Evolutionary conservation across 2,888 invertebrate species (phyloP).

Genomic region (Cheilosia impressa): DNA sequence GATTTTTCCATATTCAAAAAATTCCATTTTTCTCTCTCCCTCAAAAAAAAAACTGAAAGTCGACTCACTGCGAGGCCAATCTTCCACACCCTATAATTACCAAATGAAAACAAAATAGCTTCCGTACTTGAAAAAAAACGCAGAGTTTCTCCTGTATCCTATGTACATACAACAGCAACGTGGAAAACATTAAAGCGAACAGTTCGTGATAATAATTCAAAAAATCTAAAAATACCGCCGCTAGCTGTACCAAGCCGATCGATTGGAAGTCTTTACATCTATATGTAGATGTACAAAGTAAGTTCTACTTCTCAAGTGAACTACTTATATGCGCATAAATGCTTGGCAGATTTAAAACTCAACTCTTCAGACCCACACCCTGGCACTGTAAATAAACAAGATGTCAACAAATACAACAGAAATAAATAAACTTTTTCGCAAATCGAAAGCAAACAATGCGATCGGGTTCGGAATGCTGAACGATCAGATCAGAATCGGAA

Average conservation of each 20-base stretch:
- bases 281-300: not conserved
- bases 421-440: constrained; percentile 42
- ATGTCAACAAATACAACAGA: constrained; percentile 40
- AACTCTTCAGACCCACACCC: not conserved
- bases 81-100: constrained; percentile 7
- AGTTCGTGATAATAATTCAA: constrained; percentile 30
- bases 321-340: not conserved
- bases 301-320: constrained; percentile 17
- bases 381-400: constrained; percentile 28
- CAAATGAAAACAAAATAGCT: constrained; percentile 27
- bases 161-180: constrained; percentile 9
- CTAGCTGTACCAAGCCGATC: not conserved
- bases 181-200: constrained; percentile 31
- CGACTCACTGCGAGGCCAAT: not conserved
- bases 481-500: not conserved
- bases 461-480: constrained; percentile 26
- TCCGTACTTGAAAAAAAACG: not conserved
- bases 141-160: not conserved
- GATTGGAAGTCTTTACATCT: constrained; percentile 2
- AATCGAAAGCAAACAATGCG: constrained; percentile 19
- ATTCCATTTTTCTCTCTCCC: not conserved
- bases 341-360: constrained; percentile 23
- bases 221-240: constrained; percentile 38
- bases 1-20: not conserved
- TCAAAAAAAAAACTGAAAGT: not conserved